Base-by-base conservation (phyloP, 2,113 vertebrate species). In the Malurus melanocephalus region DNA sequence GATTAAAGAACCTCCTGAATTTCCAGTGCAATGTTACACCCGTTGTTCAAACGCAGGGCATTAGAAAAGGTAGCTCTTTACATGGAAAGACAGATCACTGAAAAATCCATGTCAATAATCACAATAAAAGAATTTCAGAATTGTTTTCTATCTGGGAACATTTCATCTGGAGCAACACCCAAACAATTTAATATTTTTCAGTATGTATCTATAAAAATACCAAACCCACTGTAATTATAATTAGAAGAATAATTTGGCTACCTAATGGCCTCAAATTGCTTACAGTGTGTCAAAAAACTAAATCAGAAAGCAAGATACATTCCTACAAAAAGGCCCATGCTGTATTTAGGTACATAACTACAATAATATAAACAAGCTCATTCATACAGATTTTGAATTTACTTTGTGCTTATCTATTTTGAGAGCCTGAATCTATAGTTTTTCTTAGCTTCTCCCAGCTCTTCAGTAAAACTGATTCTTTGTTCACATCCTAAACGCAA, bases 401-500 rank as follows among this genome's bases (percentile, higher is more conserved):
- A 49, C 26, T 86, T 78, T 45, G 15, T 62, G 32, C 15, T 49
- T 61, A n/a, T 42, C 5, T 32, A 51, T 68, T 88, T 72, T 52
- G 20, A 62, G 17, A 53, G 24, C 21, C 56, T 7, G 11, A 90
- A 71, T 17, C 32, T 30, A 26, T 2, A 28, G 3, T 9, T 67
- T 45, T 75, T 14, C 48, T 64, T 33, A 80, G 30, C 28, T 59
- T 71, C 60, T 86, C 45, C 28, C 30, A 61, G 6, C 23, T 66
- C 17, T 68, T 76, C 42, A 65, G n/a, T 48, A 57, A 68, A 94
- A 88, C 28, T 60, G 35, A 32, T 27, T 45, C 49, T 72, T 67
- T 32, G 10, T 33, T 68, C 28, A 23, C 8, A 84, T 52, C 24
- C 49, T 38, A n/a, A 88, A 69, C 0, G 0, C 1, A 3, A 65